Conservation (phyloP, 2,113 vertebrate genomes). For the Lagenorhynchus albirostris region DNA sequence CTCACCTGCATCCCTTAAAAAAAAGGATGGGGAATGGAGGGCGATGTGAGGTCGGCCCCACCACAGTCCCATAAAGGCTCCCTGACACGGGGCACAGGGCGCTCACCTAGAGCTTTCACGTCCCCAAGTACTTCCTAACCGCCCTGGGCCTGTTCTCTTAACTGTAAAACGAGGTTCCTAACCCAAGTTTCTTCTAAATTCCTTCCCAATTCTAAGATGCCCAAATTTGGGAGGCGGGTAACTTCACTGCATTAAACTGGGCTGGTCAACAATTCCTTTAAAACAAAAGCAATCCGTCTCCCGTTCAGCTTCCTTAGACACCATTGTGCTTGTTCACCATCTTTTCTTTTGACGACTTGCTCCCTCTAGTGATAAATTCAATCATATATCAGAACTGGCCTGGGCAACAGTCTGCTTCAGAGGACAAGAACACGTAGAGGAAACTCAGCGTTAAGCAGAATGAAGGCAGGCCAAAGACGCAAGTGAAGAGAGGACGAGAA, state of each 20-base stretch:
- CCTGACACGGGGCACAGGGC: neutral
- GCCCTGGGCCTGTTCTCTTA: neutral
- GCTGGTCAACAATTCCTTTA: neutral
- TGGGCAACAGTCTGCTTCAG: neutral
- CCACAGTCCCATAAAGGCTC: neutral
- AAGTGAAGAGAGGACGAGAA: neutral
- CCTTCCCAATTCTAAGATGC: neutral
- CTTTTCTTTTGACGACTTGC: neutral
- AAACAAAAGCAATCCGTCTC: neutral
- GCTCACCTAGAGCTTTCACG: neutral
- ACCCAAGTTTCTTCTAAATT: neutral
- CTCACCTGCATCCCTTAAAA: neutral
- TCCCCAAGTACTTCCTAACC: neutral
- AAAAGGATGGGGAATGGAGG: neutral
- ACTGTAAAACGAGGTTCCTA: neutral
- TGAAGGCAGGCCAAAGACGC: neutral
- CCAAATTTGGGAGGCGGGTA: neutral
- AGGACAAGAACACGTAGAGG: neutral
- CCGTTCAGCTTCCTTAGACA: neutral
- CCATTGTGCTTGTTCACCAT: neutral
- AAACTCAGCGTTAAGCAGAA: neutral
- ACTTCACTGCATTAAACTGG: neutral
- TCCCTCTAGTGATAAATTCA: constrained; percentile 62
- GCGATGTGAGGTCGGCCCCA: neutral
- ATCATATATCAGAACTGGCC: neutral